A percentile compares a stretch with the other conserved stretches of the same genome.
These are phyloP conservation scores for Pogoniulus pusillus DNA, from an alignment of 2,797 vertebrate species.

Conservation along the genomic window DNA sequence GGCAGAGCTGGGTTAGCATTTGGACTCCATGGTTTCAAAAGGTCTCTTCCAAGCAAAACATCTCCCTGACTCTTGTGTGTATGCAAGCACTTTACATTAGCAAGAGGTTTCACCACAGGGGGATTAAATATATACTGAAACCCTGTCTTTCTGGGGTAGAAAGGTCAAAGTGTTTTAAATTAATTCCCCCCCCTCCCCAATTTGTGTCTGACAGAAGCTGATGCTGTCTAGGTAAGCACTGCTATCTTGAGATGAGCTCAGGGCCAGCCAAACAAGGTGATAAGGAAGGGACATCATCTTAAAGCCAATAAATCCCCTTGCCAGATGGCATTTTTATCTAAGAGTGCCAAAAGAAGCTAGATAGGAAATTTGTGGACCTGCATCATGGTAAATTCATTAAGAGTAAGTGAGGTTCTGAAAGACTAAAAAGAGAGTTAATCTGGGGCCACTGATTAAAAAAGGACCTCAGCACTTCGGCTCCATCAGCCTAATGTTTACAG, in stretches of 20 bases:
- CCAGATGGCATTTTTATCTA: conserved; percentile 68
- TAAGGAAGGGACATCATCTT: conserved; percentile 54
- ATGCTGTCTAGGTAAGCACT: conserved; percentile 33
- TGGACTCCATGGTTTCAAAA: no score
- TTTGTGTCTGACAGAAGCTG: conserved; percentile 31
- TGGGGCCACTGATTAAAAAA: conserved; percentile 57
- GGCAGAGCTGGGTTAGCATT: no score
- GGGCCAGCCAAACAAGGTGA: conserved; percentile 53
- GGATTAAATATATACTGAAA: neutral
- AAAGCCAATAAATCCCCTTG: conserved; percentile 66
- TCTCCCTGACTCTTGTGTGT: neutral
- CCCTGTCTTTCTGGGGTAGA: neutral
- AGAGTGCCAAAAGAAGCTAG: conserved; percentile 59
- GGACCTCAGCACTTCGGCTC: conserved; percentile 31
- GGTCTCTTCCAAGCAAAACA: no score
- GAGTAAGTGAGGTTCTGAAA: conserved; percentile 65
- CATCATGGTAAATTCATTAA: conserved; percentile 55
- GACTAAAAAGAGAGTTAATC: conserved; percentile 54
- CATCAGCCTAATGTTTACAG: conserved; percentile 40
- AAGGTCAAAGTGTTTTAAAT: conserved; percentile 48
- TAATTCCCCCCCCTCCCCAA: conserved; percentile 37
- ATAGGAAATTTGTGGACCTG: conserved; percentile 63
- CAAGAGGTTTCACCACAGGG: neutral
- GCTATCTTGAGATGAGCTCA: conserved; percentile 58
- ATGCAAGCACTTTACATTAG: neutral